Conservation (phyloP, 2,113 vertebrate species). For the Bombycilla garrulus region DNA sequence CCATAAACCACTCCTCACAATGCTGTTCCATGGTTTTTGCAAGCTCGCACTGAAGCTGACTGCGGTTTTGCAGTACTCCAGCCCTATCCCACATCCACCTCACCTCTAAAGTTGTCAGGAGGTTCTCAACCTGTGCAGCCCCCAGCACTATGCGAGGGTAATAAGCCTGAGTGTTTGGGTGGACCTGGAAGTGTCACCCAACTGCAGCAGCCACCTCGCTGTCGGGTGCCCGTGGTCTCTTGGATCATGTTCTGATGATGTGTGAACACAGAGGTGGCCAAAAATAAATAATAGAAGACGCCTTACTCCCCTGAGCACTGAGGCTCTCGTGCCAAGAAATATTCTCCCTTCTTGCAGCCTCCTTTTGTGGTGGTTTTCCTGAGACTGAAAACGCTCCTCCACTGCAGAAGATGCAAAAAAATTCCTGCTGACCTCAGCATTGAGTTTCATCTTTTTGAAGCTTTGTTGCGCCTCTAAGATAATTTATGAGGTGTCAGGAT, state of each 20-base stretch:
- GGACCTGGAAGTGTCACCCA: constrained; percentile 25
- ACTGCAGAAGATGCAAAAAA: constrained; percentile 18
- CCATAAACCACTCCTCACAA: not conserved
- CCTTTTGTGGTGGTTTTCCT: constrained; percentile 32
- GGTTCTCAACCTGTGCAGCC: not conserved
- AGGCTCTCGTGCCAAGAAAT: constrained; percentile 3
- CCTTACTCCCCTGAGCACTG: constrained; percentile 2
- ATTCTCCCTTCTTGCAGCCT: not conserved
- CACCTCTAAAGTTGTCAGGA: not conserved
- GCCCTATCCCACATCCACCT: not conserved
- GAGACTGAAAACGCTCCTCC: not conserved
- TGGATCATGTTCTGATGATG: constrained; percentile 44
- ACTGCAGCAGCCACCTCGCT: not conserved
- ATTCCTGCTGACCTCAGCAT: constrained; percentile 31
- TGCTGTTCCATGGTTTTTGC: not conserved
- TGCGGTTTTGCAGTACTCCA: not conserved
- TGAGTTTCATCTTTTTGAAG: constrained; percentile 42
- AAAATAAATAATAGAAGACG: constrained; percentile 43
- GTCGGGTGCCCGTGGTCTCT: not conserved
- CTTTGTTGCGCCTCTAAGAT: constrained; percentile 60
- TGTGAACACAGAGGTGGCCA: constrained; percentile 57
- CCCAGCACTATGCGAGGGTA: not conserved
- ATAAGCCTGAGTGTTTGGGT: not conserved
- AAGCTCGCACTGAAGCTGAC: not conserved
- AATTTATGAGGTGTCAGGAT: constrained; percentile 82